Evolutionary conservation across 2,888 invertebrate genomes (phyloP).

Genomic region (Synergus gifuensis): DNA sequence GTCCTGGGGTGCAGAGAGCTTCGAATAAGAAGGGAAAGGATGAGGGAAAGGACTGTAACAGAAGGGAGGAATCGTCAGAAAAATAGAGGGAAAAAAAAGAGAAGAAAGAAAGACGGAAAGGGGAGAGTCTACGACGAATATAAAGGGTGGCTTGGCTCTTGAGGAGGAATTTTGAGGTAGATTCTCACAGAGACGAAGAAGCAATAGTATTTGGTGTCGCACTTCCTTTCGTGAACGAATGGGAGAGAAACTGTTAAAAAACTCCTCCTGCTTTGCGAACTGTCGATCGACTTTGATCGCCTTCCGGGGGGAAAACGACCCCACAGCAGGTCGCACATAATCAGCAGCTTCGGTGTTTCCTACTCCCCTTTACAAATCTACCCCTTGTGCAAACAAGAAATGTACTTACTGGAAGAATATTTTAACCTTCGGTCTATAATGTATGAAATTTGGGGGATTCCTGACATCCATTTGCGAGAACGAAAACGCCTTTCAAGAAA

Average conservation of each 20-base stretch:
- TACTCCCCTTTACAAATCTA: conserved; percentile 41
- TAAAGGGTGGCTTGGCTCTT: conserved; percentile 56
- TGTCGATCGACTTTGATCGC: conserved; percentile 60
- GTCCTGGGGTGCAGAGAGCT: conserved; percentile 30
- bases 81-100: conserved; percentile 56
- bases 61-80: conserved; percentile 46
- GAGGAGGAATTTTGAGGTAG: conserved; percentile 63
- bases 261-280: conserved; percentile 51
- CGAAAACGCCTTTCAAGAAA: conserved; percentile 41
- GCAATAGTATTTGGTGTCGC: conserved; percentile 56
- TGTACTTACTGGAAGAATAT: conserved; percentile 34
- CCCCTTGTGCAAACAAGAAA: conserved; percentile 40
- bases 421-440: conserved; percentile 19
- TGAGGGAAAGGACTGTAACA: conserved; percentile 44
- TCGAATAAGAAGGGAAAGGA: conserved; percentile 46
- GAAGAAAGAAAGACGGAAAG: conserved; percentile 54
- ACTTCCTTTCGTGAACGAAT: conserved; percentile 48
- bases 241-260: conserved; percentile 63
- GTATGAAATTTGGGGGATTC: conserved; percentile 31
- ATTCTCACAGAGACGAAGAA: conserved; percentile 57
- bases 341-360: conserved; percentile 33
- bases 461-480: conserved; percentile 44
- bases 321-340: conserved; percentile 25
- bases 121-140: conserved; percentile 48
- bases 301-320: conserved; percentile 46